Evolutionary conservation across 2,888 invertebrate species (phyloP).

Genomic region (Argyra leucocephala): DNA sequence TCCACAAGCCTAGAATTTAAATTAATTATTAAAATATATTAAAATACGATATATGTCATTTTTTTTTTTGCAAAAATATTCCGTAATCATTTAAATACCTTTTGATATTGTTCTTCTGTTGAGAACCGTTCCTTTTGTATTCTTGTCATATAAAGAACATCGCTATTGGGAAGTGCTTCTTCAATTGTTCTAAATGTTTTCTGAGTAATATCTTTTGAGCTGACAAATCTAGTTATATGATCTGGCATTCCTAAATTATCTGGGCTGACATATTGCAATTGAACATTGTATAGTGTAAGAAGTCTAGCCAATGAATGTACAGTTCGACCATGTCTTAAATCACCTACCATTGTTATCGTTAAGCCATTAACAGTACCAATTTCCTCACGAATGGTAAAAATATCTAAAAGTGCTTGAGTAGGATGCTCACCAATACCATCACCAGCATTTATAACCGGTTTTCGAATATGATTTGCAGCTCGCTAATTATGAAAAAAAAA

Average conservation of each 20-base stretch:
- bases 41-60: no score
- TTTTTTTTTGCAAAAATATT: no score
- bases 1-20: slow-evolving; percentile 63
- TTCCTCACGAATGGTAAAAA: slow-evolving; percentile 97
- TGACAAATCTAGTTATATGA: slow-evolving; percentile 69
- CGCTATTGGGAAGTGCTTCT: slow-evolving; percentile 81
- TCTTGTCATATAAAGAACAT: slow-evolving; percentile 96
- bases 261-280: slow-evolving; percentile 85
- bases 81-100: slow-evolving; percentile 51
- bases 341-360: slow-evolving; percentile 96
- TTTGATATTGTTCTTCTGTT: slow-evolving; percentile 72
- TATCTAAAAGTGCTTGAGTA: slow-evolving; percentile 91
- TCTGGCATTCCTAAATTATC: slow-evolving; percentile 82
- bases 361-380: slow-evolving; percentile 97
- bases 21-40: not conserved
- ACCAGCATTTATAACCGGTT: slow-evolving; percentile 94
- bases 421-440: slow-evolving; percentile 97
- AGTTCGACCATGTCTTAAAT: slow-evolving; percentile 93
- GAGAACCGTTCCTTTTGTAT: slow-evolving; percentile 90
- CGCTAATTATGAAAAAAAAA: slow-evolving; percentile 47
- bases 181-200: slow-evolving; percentile 57
- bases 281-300: slow-evolving; percentile 87
- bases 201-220: slow-evolving; percentile 68
- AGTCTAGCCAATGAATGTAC: slow-evolving; percentile 94
- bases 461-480: slow-evolving; percentile 71